Evolutionary conservation across 2,797 vertebrate genomes (phyloP).

Genomic region (Miichthys miiuy): DNA sequence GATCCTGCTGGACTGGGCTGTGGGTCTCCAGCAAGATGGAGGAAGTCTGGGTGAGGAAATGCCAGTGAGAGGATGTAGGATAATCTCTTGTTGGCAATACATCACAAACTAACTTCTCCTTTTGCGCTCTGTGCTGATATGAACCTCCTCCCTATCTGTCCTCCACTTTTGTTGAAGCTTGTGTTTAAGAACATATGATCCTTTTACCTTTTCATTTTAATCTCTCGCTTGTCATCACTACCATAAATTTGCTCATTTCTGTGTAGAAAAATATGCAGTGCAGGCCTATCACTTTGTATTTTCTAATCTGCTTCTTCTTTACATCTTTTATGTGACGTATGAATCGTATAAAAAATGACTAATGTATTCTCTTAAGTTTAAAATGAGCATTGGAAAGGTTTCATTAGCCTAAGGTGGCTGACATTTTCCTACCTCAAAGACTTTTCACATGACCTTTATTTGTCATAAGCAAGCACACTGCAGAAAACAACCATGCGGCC

Average conservation of each 20-base stretch:
- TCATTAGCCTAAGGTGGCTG: constrained; percentile 23
- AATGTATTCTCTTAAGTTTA: not conserved
- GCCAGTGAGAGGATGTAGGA: not conserved
- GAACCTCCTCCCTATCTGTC: not conserved
- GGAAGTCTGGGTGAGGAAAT: constrained; percentile 83
- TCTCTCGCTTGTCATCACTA: not conserved
- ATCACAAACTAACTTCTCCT: constrained; percentile 6
- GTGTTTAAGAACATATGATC: constrained; percentile 8
- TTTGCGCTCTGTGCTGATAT: not conserved
- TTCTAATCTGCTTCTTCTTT: constrained; percentile 7
- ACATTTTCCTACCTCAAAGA: constrained; percentile 19
- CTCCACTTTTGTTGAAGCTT: not conserved
- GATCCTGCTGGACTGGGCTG: constrained; percentile 78
- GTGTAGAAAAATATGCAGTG: not conserved
- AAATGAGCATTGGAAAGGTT: constrained; percentile 14
- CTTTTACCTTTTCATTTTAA: constrained; percentile 8
- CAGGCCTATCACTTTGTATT: not conserved
- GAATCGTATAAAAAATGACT: constrained; percentile 1
- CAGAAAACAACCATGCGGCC: not conserved
- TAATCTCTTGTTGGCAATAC: not conserved
- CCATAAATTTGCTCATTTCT: constrained; percentile 13
- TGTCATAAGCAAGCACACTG: constrained; percentile 3
- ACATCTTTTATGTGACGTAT: not conserved
- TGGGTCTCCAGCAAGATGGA: constrained; percentile 77
- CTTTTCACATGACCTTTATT: constrained; percentile 42